A percentile compares a stretch with the other conserved stretches of the same genome.
Conservation (phyloP, 30 jellyfish, hydroid and myxozoan species). For the Aurelia sp. region DNA sequence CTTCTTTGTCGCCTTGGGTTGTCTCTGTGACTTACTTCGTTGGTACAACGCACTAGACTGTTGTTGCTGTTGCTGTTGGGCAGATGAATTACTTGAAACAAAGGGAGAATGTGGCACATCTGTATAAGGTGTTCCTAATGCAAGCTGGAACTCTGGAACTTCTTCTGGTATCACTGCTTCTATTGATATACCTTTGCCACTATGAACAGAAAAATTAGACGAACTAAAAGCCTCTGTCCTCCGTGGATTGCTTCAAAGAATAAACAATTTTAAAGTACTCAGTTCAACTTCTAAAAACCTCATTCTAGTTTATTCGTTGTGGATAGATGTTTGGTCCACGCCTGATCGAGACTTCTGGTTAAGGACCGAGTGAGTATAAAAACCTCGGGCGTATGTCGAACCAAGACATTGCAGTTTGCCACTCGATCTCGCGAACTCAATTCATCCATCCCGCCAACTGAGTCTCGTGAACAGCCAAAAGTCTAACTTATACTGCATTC, state of each 20-base stretch:
- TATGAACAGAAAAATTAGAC: background rate
- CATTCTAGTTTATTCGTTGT: background rate
- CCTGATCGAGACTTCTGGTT: too few species aligned
- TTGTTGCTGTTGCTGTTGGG: constrained; percentile 64
- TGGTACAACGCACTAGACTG: constrained; percentile 68
- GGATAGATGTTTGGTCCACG: background rate
- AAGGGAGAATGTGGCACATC: constrained; percentile 27
- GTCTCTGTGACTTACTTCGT: constrained; percentile 84
- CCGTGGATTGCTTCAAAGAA: background rate
- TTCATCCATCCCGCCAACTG: too few species aligned
- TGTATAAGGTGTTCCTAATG: constrained; percentile 32
- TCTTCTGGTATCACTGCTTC: constrained; percentile 63
- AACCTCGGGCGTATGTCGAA: too few species aligned
- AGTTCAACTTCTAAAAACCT: background rate
- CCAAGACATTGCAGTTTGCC: too few species aligned
- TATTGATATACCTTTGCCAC: constrained; percentile 41
- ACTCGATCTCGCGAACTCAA: too few species aligned
- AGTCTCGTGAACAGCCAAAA: too few species aligned
- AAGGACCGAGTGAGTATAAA: too few species aligned
- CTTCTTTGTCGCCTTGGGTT: constrained; percentile 92
- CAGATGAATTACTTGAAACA: constrained; percentile 16
- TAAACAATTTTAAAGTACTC: background rate
- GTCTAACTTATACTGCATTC: too few species aligned
- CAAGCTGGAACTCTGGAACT: constrained; percentile 37
- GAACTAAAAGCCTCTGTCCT: background rate